Evolutionary conservation across 2,113 vertebrate species (phyloP).

Genomic region (Origma solitaria): DNA sequence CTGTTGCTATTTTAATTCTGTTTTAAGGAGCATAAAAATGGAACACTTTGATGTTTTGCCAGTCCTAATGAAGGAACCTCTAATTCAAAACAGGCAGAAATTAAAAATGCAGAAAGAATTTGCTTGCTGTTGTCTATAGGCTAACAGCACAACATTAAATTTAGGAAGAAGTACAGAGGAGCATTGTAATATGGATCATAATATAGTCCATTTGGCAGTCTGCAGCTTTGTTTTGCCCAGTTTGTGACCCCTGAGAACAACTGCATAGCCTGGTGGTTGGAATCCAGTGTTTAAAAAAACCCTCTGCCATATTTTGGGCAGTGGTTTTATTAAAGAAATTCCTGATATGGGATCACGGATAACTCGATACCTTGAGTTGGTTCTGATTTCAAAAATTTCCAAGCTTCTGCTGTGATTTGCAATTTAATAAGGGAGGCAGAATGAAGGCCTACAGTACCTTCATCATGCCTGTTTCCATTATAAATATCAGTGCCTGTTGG

Average conservation of each 20-base stretch:
- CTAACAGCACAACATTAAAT: not conserved
- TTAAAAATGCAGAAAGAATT: not conserved
- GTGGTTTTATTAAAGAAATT: not conserved
- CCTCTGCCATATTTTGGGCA: fast-evolving
- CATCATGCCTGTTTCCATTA: not conserved
- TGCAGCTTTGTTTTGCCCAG: not conserved
- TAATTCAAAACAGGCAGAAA: not conserved
- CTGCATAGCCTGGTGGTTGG: not conserved
- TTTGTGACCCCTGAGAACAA: not conserved
- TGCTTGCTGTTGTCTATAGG: not conserved
- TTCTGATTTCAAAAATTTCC: not conserved
- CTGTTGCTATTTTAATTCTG: not conserved
- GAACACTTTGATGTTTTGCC: not conserved
- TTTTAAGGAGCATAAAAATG: not conserved
- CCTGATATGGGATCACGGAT: not conserved
- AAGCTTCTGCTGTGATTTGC: not conserved
- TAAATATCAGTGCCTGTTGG: not conserved
- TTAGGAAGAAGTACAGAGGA: not conserved
- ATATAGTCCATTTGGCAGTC: not conserved
- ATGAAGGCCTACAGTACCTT: not conserved
- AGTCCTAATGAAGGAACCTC: not conserved
- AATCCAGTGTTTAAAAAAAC: not conserved
- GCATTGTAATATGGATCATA: not conserved
- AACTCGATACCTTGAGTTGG: not conserved
- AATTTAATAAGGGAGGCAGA: not conserved